Evolutionary conservation across 2,797 vertebrate genomes (phyloP).

Genomic region (Rousettus madagascariensis): DNA sequence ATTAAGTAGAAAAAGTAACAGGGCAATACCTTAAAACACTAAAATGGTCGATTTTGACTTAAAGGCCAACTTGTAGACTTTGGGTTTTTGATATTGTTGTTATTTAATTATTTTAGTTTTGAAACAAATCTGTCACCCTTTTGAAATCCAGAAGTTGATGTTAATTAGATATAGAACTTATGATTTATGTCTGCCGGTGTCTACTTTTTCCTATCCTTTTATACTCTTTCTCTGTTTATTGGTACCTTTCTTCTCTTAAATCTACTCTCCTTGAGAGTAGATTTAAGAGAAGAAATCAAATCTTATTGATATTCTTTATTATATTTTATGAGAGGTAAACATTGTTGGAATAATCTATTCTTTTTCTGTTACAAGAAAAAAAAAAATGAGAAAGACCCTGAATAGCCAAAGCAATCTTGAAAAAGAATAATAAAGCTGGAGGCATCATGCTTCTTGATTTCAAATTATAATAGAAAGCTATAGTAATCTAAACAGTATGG

Average conservation of each 20-base stretch:
- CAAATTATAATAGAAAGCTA: neutral
- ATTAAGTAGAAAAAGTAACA: neutral
- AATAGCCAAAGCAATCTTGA: neutral
- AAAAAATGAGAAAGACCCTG: neutral
- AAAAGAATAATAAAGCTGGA: neutral
- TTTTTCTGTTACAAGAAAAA: conserved; percentile 32
- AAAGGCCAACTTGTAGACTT: neutral
- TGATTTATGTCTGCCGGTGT: neutral
- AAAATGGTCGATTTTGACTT: neutral
- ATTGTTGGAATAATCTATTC: neutral
- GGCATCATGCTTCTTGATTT: neutral
- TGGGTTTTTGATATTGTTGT: conserved; percentile 7
- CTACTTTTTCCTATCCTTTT: neutral
- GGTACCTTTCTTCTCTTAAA: neutral
- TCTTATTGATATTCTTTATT: conserved; percentile 1
- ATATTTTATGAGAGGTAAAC: neutral
- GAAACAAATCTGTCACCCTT: neutral
- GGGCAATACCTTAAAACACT: neutral
- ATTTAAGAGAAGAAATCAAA: neutral
- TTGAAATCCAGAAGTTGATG: neutral
- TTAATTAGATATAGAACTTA: neutral
- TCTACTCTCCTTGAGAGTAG: neutral
- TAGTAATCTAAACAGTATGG: neutral
- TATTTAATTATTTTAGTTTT: neutral
- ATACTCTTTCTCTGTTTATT: neutral